These are phyloP conservation scores for Mus pahari DNA, from an alignment of 2,113 vertebrate species.

Conservation along the genomic window DNA sequence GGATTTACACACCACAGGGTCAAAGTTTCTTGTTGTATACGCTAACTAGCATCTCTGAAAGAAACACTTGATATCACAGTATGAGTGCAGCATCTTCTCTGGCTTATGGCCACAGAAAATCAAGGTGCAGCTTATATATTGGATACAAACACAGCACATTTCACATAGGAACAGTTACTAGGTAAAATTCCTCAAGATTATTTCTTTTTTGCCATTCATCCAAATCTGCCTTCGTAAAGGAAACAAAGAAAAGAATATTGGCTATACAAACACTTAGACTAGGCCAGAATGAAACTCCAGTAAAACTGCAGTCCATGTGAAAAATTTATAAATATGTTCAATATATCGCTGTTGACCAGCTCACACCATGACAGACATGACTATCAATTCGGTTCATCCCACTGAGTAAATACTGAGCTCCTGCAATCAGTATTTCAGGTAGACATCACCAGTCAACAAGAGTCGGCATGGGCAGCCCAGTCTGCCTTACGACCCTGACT, in stretches of 20 bases:
- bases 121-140: background rate
- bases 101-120: background rate
- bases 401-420: background rate
- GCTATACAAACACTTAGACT: background rate
- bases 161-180: background rate
- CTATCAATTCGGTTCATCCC: conserved; percentile 32
- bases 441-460: background rate
- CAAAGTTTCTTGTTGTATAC: background rate
- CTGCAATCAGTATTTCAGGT: background rate
- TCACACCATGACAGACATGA: conserved; percentile 5
- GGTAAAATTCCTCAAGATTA: background rate
- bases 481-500: background rate
- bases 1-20: background rate
- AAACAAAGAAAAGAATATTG: background rate
- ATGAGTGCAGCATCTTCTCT: background rate
- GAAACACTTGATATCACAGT: background rate
- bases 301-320: background rate
- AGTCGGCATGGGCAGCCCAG: background rate
- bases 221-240: background rate
- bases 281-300: background rate
- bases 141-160: background rate
- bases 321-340: conserved; percentile 2
- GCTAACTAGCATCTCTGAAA: background rate
- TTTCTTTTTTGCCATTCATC: background rate
- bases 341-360: background rate